Conservation (phyloP, 2,888 invertebrate species). For the Agrochola circellaris region DNA sequence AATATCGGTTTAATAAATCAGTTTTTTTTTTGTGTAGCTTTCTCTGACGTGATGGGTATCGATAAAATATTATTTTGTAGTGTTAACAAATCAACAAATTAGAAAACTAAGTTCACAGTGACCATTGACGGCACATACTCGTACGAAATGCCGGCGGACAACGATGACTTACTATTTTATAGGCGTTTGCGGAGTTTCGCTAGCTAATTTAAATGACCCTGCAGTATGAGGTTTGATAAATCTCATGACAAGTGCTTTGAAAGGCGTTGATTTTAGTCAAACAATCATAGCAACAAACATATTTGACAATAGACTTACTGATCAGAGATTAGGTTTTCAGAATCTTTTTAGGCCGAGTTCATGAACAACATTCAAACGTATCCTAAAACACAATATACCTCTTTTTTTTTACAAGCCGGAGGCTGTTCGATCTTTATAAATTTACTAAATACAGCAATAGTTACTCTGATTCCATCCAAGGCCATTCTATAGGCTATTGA, state of each 20-base stretch:
- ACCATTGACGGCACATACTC: too few relatives aligned
- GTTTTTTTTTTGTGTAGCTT: too few relatives aligned
- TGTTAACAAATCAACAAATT: too few relatives aligned
- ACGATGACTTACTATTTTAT: too few relatives aligned
- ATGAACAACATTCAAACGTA: not conserved
- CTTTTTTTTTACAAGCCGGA: not conserved
- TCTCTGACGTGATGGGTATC: too few relatives aligned
- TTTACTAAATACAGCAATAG: constrained; percentile 3
- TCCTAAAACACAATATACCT: not conserved
- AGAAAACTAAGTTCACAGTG: too few relatives aligned
- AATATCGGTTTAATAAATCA: too few relatives aligned
- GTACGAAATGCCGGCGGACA: too few relatives aligned
- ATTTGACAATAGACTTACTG: not conserved
- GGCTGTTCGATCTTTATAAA: not conserved
- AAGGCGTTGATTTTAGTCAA: not conserved
- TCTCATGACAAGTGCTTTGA: not conserved
- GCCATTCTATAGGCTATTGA: too few relatives aligned
- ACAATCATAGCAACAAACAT: not conserved
- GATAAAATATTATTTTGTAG: too few relatives aligned
- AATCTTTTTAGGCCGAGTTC: not conserved
- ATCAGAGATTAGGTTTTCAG: not conserved
- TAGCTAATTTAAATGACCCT: too few relatives aligned
- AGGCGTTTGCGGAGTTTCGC: too few relatives aligned
- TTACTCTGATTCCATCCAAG: not conserved
- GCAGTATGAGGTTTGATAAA: constrained; percentile 6